phyloP scores from a whole-genome alignment of 2,113 vertebrate genomes.

The Numida meleagris region DNA sequence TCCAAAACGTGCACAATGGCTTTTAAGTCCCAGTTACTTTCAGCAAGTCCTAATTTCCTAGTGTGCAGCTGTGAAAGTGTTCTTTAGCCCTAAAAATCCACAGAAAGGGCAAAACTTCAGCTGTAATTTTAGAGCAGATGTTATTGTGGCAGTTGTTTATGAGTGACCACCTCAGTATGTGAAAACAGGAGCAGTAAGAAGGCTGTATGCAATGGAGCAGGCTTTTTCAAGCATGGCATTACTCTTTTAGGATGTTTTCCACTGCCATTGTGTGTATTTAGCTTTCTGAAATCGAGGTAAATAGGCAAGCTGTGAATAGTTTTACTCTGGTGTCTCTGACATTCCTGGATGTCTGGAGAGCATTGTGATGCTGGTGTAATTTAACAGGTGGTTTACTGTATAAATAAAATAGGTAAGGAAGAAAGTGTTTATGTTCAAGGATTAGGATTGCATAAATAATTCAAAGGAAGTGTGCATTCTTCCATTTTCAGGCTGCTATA shows the following conservation, averaged over 20 bases:
- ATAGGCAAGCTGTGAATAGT: not conserved
- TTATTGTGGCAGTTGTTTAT: not conserved
- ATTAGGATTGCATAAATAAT: not conserved
- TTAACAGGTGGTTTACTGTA: not conserved
- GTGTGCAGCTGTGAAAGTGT: not conserved
- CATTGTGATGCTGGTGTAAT: not conserved
- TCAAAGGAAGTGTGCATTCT: slow-evolving; percentile 1
- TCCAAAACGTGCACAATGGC: not conserved
- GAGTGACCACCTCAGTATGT: not conserved
- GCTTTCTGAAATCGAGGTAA: not conserved
- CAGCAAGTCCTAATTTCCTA: not conserved
- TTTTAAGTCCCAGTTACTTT: not conserved
- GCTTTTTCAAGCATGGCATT: not conserved
- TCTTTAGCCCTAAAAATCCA: not conserved
- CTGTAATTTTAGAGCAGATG: not conserved
- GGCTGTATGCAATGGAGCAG: not conserved
- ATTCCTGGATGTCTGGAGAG: not conserved
- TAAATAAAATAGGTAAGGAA: not conserved
- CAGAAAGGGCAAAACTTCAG: not conserved
- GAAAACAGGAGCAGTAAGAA: not conserved
- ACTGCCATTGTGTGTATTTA: not conserved
- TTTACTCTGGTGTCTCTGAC: not conserved
- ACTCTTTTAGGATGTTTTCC: not conserved
- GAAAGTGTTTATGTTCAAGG: slow-evolving; percentile 8
- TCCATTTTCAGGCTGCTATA: not conserved